Percentiles rank a stretch among this genome's conserved stretches.
These are phyloP conservation scores for Knipowitschia caucasica DNA, from an alignment of 2,797 vertebrate genomes.

Conservation along the genomic window DNA sequence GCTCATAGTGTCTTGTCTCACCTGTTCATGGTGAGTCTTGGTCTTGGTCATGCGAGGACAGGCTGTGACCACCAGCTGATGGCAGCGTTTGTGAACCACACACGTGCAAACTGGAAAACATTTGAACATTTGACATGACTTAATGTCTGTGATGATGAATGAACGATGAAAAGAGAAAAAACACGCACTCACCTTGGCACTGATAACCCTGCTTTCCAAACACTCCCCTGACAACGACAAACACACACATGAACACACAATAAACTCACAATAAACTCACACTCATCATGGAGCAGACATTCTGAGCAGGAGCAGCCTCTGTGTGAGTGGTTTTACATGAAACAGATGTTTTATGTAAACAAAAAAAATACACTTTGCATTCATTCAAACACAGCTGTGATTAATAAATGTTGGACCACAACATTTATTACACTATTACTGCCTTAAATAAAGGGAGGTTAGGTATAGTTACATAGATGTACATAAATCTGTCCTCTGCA, in stretches of 20 bases:
- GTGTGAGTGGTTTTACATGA: too few species aligned
- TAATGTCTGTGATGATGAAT: not conserved
- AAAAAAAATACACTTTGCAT: too few species aligned
- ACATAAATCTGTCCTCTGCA: too few species aligned
- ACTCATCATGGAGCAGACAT: not conserved
- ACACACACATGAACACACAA: constrained; percentile 6
- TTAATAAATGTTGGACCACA: too few species aligned
- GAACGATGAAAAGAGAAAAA: not conserved
- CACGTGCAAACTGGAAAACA: constrained; percentile 88
- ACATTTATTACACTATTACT: too few species aligned
- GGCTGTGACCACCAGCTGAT: constrained; percentile 89
- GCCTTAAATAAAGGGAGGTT: too few species aligned
- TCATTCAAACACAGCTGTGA: too few species aligned
- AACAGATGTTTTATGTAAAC: too few species aligned
- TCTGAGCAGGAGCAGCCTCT: too few species aligned
- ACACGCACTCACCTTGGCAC: constrained; percentile 88
- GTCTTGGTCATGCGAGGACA: constrained; percentile 91
- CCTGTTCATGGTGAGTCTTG: constrained; percentile 78
- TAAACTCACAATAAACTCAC: not conserved
- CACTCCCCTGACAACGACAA: constrained; percentile 84
- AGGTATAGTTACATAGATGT: too few species aligned
- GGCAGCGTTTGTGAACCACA: constrained; percentile 97
- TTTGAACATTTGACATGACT: not conserved
- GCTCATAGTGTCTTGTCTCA: constrained; percentile 45
- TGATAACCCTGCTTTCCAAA: constrained; percentile 98